phyloP scores from a whole-genome alignment of 2,113 vertebrate species.

The Solea solea region DNA sequence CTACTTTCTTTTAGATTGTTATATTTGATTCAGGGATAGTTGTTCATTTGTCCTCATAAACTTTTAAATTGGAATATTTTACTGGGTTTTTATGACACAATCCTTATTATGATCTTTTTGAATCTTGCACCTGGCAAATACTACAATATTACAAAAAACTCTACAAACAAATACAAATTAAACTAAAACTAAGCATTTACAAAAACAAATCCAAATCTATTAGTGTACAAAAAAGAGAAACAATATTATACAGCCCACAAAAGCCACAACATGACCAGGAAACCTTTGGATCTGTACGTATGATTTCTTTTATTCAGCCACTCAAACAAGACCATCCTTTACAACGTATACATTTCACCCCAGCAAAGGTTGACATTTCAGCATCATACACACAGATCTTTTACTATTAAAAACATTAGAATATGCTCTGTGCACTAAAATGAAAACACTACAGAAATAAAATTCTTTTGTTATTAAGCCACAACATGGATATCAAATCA shows the following conservation, averaged over 20 bases:
- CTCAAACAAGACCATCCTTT: slow-evolving; percentile 34
- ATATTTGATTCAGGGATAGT: too few species aligned
- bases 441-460: slow-evolving; percentile 43
- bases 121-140: too few species aligned
- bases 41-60: too few species aligned
- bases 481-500: slow-evolving; percentile 35
- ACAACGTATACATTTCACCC: not conserved
- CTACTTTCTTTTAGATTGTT: too few species aligned
- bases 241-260: not conserved
- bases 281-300: not conserved
- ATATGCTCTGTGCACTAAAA: slow-evolving; percentile 54
- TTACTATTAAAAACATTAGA: slow-evolving; percentile 55
- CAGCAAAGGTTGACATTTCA: slow-evolving; percentile 16
- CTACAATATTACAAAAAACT: too few species aligned
- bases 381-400: slow-evolving; percentile 40
- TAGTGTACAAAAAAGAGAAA: too few species aligned
- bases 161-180: too few species aligned
- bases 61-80: too few species aligned
- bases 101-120: too few species aligned
- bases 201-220: too few species aligned
- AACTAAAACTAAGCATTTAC: too few species aligned
- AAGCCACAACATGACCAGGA: not conserved
- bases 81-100: too few species aligned
- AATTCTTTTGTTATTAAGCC: slow-evolving; percentile 27
- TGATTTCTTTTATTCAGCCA: slow-evolving; percentile 66